Percentiles rank a stretch among this genome's conserved stretches.
Evolutionary conservation across 2,113 vertebrate genomes (phyloP).

Genomic region (Trochalopteron elliotii): DNA sequence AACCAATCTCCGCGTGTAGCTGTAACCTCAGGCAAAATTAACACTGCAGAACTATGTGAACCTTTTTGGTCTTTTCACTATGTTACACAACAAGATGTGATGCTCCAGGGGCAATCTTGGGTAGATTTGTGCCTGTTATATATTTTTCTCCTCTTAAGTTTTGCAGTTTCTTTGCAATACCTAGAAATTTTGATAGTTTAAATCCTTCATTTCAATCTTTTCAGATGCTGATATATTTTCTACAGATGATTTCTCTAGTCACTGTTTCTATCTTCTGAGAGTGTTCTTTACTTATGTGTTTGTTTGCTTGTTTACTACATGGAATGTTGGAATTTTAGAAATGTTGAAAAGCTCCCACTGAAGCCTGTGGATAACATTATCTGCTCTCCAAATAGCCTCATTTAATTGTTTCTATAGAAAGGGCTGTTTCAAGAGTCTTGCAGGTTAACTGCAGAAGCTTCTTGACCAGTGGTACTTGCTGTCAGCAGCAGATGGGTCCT

Average conservation of each 20-base stretch:
- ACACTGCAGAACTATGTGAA: neutral
- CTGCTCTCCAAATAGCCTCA: neutral
- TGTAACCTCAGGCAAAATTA: constrained; percentile 3
- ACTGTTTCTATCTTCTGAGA: neutral
- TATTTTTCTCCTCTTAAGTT: neutral
- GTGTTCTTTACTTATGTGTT: neutral
- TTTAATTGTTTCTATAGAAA: neutral
- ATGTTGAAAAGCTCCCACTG: neutral
- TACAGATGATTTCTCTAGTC: neutral
- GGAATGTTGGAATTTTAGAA: neutral
- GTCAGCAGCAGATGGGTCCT: neutral
- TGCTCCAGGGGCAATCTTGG: neutral
- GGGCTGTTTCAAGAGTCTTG: neutral
- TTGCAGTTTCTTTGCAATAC: neutral
- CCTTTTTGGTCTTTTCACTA: neutral
- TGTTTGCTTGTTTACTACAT: neutral
- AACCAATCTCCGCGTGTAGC: neutral
- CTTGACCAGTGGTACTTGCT: neutral
- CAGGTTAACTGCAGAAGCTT: neutral
- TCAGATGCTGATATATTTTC: neutral
- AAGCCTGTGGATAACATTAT: neutral
- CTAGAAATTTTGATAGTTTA: neutral
- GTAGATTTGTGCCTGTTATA: neutral
- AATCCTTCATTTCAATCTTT: neutral
- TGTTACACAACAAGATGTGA: neutral